A percentile compares a stretch with the other conserved stretches of the same genome.
phyloP scores from a whole-genome alignment of 2,888 invertebrate genomes.

The Seira musarum region DNA sequence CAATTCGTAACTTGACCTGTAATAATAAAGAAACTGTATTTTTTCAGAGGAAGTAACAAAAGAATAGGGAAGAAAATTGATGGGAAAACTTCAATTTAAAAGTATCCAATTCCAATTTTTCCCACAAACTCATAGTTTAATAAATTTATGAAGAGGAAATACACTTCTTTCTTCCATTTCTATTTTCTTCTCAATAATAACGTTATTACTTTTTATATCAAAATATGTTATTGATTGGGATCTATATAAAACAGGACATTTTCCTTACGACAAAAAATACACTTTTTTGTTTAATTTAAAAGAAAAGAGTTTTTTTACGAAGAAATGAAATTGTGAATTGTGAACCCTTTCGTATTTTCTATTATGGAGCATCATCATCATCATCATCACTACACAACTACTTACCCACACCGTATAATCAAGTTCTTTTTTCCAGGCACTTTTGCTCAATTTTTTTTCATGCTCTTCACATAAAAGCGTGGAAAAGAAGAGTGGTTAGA shows the following conservation, averaged over 20 bases:
- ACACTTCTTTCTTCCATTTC: neutral
- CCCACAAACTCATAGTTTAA: slow-evolving; percentile 48
- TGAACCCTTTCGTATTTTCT: slow-evolving; percentile 48
- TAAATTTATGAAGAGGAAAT: slow-evolving; percentile 47
- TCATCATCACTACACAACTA: no score
- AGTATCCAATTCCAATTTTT: slow-evolving; percentile 58
- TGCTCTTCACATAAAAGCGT: slow-evolving; percentile 12
- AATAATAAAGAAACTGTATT: slow-evolving; percentile 39
- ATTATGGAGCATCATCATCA: slow-evolving; percentile 27
- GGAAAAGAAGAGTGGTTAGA: slow-evolving; percentile 20
- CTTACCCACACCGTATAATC: slow-evolving; percentile 50
- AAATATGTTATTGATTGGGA: slow-evolving; percentile 14
- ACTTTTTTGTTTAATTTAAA: slow-evolving; percentile 30
- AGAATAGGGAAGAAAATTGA: slow-evolving; percentile 18
- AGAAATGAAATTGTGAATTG: neutral
- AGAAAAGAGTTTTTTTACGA: slow-evolving; percentile 33
- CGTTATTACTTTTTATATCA: slow-evolving; percentile 3
- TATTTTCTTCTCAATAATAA: slow-evolving; percentile 9
- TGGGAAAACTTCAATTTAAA: slow-evolving; percentile 39
- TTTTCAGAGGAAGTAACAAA: slow-evolving; percentile 30
- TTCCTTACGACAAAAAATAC: slow-evolving; percentile 29
- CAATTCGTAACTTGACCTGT: slow-evolving; percentile 40
- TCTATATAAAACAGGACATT: slow-evolving; percentile 3
- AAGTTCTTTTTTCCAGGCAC: slow-evolving; percentile 50
- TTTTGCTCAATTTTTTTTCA: slow-evolving; percentile 58